A percentile compares a stretch with the other conserved stretches of the same genome.
Evolutionary conservation across 2,113 vertebrate genomes (phyloP).

Genomic region (Spea bombifrons): DNA sequence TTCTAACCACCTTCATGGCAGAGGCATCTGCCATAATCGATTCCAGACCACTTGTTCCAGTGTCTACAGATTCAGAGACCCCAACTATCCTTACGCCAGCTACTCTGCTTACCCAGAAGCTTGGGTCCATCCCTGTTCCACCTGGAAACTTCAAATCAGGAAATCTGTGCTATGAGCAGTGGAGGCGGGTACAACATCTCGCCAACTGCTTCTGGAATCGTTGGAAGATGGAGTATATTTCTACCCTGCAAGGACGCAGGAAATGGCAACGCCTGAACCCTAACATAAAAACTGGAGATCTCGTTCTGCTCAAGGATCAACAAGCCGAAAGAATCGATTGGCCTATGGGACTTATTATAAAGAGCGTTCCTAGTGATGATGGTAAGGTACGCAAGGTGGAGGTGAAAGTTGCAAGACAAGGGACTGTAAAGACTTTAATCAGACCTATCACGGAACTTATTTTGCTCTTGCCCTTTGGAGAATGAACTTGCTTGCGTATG

Average conservation of each 20-base stretch:
- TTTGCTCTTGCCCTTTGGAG: too few relatives aligned
- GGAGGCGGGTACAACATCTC: background rate
- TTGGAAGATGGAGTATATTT: slow-evolving; percentile 9
- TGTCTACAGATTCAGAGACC: slow-evolving; percentile 8
- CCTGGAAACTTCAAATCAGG: background rate
- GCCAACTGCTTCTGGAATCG: slow-evolving; percentile 8
- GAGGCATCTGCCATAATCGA: background rate
- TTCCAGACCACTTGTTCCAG: slow-evolving; percentile 14
- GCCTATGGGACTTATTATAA: slow-evolving; percentile 27
- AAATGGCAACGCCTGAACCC: slow-evolving; percentile 12
- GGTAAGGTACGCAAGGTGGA: slow-evolving; percentile 1
- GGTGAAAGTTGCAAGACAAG: slow-evolving; percentile 5
- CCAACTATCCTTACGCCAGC: slow-evolving; percentile 9
- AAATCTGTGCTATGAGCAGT: background rate
- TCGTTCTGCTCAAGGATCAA: slow-evolving; percentile 4
- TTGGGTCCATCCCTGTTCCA: background rate
- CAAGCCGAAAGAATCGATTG: slow-evolving; percentile 7
- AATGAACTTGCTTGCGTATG: too few relatives aligned
- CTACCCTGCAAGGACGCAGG: background rate
- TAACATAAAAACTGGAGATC: background rate
- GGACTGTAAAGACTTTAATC: slow-evolving; percentile 10
- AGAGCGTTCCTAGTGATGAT: background rate
- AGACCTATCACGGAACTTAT: too few relatives aligned
- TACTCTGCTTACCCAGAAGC: slow-evolving; percentile 16
- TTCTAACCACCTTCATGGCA: slow-evolving; percentile 5